Evolutionary conservation across 2,888 invertebrate genomes (phyloP).

Genomic region (Cylindroiulus punctatus): DNA sequence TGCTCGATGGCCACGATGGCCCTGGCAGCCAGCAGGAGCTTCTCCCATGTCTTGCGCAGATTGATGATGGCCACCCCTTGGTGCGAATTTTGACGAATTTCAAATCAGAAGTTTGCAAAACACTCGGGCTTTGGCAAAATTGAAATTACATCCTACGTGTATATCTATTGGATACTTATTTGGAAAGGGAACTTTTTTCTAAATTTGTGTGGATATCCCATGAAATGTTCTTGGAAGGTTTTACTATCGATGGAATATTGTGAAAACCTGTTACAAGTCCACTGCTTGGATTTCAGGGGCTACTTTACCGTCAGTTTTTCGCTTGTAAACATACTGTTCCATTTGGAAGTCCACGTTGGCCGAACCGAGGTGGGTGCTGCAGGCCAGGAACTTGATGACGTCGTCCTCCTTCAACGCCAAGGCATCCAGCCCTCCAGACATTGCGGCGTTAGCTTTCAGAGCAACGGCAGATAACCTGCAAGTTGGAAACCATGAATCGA

Average conservation of each 20-base stretch:
- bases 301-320: slow-evolving; percentile 80
- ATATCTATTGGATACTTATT: too few relatives aligned
- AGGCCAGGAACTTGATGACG: slow-evolving; percentile 97
- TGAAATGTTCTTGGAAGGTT: too few relatives aligned
- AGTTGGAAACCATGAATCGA: too few relatives aligned
- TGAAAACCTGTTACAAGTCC: too few relatives aligned
- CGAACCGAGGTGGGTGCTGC: slow-evolving; percentile 92
- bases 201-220: too few relatives aligned
- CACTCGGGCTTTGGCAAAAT: too few relatives aligned
- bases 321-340: slow-evolving; percentile 96
- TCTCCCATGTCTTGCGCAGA: slow-evolving; percentile 97
- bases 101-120: too few relatives aligned
- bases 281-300: too few relatives aligned
- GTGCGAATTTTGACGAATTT: too few relatives aligned
- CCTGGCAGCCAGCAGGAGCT: slow-evolving; percentile 93
- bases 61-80: slow-evolving; percentile 93
- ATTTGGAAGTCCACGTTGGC: slow-evolving; percentile 96
- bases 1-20: slow-evolving; percentile 99
- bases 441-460: slow-evolving; percentile 66
- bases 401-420: slow-evolving; percentile 96
- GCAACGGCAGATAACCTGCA: slow-evolving; percentile 59
- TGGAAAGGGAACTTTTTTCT: not conserved
- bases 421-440: slow-evolving; percentile 96
- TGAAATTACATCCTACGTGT: too few relatives aligned
- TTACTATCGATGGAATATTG: too few relatives aligned